These are phyloP conservation scores for Isurus oxyrinchus DNA, from an alignment of 2,113 vertebrate genomes.

Conservation along the genomic window DNA sequence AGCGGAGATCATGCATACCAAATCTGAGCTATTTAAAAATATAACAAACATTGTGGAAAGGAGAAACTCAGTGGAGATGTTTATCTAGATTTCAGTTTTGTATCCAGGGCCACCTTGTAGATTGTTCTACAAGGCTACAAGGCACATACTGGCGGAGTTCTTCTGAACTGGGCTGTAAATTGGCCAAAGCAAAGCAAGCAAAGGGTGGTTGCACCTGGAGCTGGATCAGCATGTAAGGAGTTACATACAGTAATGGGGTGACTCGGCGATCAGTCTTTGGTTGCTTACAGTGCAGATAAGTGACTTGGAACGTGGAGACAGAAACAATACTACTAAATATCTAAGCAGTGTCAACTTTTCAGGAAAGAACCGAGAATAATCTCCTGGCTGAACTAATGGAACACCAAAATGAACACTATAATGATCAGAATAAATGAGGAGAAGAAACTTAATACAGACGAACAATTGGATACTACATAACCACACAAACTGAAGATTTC, in stretches of 20 bases:
- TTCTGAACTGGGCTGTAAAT: neutral
- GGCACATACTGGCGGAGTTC: neutral
- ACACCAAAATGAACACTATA: neutral
- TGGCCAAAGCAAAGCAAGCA: neutral
- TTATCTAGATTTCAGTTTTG: neutral
- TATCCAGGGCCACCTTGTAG: neutral
- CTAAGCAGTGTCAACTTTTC: neutral
- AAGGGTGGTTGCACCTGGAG: neutral
- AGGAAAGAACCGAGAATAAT: neutral
- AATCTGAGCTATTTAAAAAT: neutral
- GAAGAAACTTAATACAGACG: neutral
- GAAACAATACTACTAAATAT: neutral
- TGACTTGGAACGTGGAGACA: neutral
- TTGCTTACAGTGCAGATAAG: neutral
- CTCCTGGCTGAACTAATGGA: neutral
- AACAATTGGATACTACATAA: neutral
- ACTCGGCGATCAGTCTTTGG: neutral
- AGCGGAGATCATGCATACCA: too few relatives aligned
- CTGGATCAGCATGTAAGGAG: neutral
- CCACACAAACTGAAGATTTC: neutral
- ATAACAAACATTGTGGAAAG: neutral
- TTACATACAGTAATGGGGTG: neutral
- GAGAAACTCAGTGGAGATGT: too few relatives aligned
- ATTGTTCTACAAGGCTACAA: neutral
- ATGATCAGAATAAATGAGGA: neutral